Conservation (phyloP, 2,797 vertebrate species). For the Caiman crocodilus region DNA sequence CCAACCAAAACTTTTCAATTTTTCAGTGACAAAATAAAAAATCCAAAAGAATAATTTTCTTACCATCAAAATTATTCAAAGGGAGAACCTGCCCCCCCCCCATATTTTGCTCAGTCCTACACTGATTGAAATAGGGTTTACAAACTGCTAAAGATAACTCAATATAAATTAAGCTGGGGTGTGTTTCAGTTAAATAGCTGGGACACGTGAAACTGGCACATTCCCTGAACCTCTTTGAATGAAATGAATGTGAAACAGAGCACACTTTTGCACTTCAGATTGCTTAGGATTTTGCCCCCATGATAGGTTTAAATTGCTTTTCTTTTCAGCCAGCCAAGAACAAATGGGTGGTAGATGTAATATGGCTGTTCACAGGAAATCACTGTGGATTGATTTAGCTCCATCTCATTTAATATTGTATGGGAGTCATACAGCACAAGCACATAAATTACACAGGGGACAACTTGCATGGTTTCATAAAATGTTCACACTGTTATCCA, state of each 20-base stretch:
- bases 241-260: slow-evolving; percentile 57
- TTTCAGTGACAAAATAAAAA: not conserved
- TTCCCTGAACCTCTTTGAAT: not conserved
- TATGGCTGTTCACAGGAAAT: slow-evolving; percentile 68
- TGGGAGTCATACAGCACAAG: slow-evolving; percentile 10
- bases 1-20: not conserved
- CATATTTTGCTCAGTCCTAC: not conserved
- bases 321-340: slow-evolving; percentile 70
- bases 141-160: not conserved
- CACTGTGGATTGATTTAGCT: slow-evolving; percentile 70
- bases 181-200: not conserved
- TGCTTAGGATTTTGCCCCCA: slow-evolving; percentile 50
- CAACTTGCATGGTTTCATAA: slow-evolving; percentile 1
- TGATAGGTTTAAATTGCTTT: slow-evolving; percentile 66
- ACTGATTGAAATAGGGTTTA: not conserved
- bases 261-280: slow-evolving; percentile 5
- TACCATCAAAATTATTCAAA: not conserved
- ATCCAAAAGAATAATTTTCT: not conserved
- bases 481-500: slow-evolving; percentile 51
- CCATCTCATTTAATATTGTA: not conserved
- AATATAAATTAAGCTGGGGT: not conserved
- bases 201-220: rapidly evolving
- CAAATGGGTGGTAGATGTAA: slow-evolving; percentile 65
- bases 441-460: slow-evolving; percentile 68
- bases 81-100: too few relatives aligned